Base-by-base conservation (phyloP, 1,140 invertebrate species). In the Bombus sylvicola region DNA sequence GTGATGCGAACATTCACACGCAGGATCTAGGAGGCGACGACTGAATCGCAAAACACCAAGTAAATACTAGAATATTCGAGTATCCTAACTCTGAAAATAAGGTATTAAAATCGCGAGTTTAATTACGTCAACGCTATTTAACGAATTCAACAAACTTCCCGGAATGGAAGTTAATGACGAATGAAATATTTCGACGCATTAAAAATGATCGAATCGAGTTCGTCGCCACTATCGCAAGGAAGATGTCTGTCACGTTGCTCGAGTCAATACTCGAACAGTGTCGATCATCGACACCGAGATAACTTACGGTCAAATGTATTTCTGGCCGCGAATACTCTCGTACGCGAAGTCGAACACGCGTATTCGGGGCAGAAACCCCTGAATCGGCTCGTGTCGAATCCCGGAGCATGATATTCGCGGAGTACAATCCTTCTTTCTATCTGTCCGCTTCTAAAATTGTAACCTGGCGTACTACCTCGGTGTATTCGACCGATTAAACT, bases 291-390 rank as follows among this genome's bases (percentile, higher is more conserved):
- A 53, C 77, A 31, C 68, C 57, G 69, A 74, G 72, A 85, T 85
- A 37, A 82, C 28, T 62, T 74, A 76, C 71, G 72, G 43, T 74
- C 69, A 57, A 59, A 73, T 47, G 47, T 86, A 86, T 86, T 86
- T 82, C 53, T 82, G 64, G 79, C 69, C 39, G 22, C 71, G 84
- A 43, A 69, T 31, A 31, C 64, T 28, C 62, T 57, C 64, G 62
- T 77, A 69, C 74, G 74, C 82, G 74, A 83, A 77, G 39, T 78
- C 41, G 34, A 78, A 77, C 81, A 53, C 59, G 34, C 59, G 71
- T 53, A n/a, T 34, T 53, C 80, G 5, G 39, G 34, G 3, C 81
- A 15, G 18, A 34, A 41, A 73, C 72, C 34, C 18, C 57, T 74
- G 34, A 53, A 53, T 62, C 81, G 71, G 18, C 22, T 41, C 8